Evolutionary conservation across 2,113 vertebrate genomes (phyloP), one percentile per base, ranked within the genome.

Genomic region (Psittacula cyanocephala): DNA sequence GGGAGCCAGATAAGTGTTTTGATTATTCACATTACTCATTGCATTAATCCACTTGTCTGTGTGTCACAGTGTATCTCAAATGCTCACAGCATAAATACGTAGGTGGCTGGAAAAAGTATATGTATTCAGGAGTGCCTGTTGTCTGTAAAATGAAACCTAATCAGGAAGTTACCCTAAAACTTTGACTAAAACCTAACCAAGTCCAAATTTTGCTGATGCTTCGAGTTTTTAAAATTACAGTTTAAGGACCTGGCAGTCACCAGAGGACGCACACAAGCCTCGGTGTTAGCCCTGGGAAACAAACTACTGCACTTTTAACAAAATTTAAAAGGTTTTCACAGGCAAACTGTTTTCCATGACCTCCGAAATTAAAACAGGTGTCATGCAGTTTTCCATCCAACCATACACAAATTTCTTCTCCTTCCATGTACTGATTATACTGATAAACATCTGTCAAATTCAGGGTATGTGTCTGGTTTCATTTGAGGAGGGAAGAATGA

Each of bases 1-100:
- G 28, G 77, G 63, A 96, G 74, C 65, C 95, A 93, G 91, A 91
- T 39, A 89, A 93, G 70, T 19, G 41, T 87, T 84, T 65, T 91
- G 86, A 79, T 95, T 93, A 84, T 79, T 44, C 62, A 75, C 65
- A 35, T 91, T 93, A 79, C 77, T 93, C 77, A 57, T 72, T 91
- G 47, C 31, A 59, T 85, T 96, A 93, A 95, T 93, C 80, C 86
- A 76, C 53, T 72, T 87, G 72, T 67, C 71, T 86, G 43, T 37
- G n/a, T 77, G 86, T 93, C 35, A 82, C 41, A 24, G 39, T 83
- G 33, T 65, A 76, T 67, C 62, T 91, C 52, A 91, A 52, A 68
- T 59, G 63, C 44, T 90, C 28, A 84, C 52, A 75, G 57, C 52
- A 84, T 33, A 96, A 94, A 88, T 86, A 65, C 19, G 29, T 75